These are phyloP conservation scores for Sinodicranocentrus sp. DNA, from an alignment of 2,888 invertebrate genomes.

Conservation along the genomic window DNA sequence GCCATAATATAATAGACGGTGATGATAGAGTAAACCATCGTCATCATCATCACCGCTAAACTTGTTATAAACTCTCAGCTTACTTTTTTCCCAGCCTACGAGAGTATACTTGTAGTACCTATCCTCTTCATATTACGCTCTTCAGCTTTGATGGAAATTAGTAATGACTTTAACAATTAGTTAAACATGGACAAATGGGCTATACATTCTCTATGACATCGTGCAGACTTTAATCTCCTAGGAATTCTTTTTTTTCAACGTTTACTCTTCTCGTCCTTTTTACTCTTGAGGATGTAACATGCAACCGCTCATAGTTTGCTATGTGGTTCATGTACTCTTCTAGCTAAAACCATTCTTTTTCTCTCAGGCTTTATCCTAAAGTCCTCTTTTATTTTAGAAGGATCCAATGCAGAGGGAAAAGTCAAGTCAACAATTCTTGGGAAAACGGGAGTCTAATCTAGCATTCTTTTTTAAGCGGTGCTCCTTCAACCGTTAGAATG, in stretches of 20 bases:
- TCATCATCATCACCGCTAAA: constrained; percentile 10
- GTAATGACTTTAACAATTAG: constrained; percentile 77
- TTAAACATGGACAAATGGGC: constrained; percentile 77
- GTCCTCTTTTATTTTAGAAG: constrained; percentile 30
- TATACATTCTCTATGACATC: constrained; percentile 60
- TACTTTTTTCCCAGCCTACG: neutral
- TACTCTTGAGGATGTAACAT: too few species aligned
- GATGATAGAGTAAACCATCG: constrained; percentile 49
- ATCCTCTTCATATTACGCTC: constrained; percentile 71
- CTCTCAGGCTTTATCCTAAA: too few species aligned
- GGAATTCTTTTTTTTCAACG: constrained; percentile 9
- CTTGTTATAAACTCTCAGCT: too few species aligned
- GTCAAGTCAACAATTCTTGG: constrained; percentile 19
- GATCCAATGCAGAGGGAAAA: neutral
- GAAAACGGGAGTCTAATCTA: constrained; percentile 54
- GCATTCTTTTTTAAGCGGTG: constrained; percentile 61
- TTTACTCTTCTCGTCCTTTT: neutral
- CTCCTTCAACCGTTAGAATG: constrained; percentile 1
- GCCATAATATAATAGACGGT: constrained; percentile 36
- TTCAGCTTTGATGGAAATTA: constrained; percentile 77
- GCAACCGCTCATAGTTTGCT: too few species aligned
- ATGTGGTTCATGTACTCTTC: too few species aligned
- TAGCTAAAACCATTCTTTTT: too few species aligned
- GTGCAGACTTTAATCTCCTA: constrained; percentile 13
- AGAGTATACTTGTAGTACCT: too few species aligned